Evolutionary conservation across 1,140 invertebrate species (phyloP).

Genomic region (Dendroctonus ponderosae): DNA sequence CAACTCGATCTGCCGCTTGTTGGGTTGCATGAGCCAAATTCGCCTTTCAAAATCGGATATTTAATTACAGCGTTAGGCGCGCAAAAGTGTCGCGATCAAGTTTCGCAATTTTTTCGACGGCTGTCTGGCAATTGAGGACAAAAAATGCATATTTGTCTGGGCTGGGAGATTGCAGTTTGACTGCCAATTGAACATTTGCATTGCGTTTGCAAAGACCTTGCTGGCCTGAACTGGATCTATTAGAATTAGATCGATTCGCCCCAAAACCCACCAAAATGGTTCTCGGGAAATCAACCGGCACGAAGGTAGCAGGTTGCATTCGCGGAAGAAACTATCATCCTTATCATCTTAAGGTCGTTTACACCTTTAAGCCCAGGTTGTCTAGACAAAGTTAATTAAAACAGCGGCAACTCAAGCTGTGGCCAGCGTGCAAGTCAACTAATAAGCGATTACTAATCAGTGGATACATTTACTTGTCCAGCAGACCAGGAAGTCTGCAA

Average conservation of each 20-base stretch:
- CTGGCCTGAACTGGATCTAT: neutral
- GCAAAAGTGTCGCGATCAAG: neutral
- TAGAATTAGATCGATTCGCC: neutral
- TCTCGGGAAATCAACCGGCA: neutral
- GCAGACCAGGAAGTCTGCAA: slow-evolving; percentile 26
- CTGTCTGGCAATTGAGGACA: neutral
- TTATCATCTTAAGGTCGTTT: slow-evolving; percentile 29
- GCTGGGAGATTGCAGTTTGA: neutral
- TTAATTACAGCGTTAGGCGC: neutral
- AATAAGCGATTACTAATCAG: slow-evolving; percentile 29
- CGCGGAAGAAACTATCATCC: slow-evolving; percentile 16
- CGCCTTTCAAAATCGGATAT: neutral
- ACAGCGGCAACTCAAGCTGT: slow-evolving; percentile 15
- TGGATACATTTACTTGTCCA: slow-evolving; percentile 24
- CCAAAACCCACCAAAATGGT: neutral
- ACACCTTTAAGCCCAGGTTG: slow-evolving; percentile 23
- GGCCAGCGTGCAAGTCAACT: slow-evolving; percentile 16
- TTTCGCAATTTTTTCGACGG: neutral
- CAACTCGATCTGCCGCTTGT: no score
- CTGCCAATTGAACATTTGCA: neutral
- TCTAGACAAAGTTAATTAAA: slow-evolving; percentile 34
- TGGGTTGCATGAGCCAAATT: neutral
- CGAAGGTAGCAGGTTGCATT: slow-evolving; percentile 10
- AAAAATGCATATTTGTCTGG: neutral
- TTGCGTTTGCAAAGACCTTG: neutral